Percentiles rank a stretch among this genome's conserved stretches.
phyloP scores from a whole-genome alignment of 2,888 invertebrate genomes.

The Teleiodes luculella region DNA sequence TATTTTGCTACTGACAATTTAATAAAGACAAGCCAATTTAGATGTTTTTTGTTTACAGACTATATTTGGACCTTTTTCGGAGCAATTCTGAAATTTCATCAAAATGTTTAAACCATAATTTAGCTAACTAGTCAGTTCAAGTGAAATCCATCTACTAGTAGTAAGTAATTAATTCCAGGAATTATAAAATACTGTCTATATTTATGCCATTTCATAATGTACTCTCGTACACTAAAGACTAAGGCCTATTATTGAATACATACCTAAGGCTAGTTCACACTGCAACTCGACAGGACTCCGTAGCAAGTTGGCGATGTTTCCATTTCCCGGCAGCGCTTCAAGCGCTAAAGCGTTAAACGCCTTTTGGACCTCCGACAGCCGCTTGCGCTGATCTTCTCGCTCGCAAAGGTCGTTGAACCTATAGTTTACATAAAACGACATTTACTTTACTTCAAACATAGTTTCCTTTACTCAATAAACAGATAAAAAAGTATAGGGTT shows the following conservation, averaged over 20 bases:
- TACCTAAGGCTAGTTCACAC: conserved; percentile 52
- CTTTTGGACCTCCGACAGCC: conserved; percentile 66
- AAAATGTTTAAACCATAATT: no score
- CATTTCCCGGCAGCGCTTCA: conserved; percentile 50
- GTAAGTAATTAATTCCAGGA: no score
- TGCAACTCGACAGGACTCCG: conserved; percentile 66
- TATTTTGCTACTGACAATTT: no score
- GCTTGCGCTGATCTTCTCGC: conserved; percentile 58
- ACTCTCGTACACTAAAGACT: not conserved
- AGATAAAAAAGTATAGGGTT: no score
- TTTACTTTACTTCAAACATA: not conserved
- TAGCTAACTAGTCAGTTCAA: no score
- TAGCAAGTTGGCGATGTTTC: conserved; percentile 51
- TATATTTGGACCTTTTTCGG: no score
- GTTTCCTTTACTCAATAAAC: no score
- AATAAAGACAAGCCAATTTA: no score
- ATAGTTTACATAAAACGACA: not conserved
- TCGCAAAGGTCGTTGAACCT: conserved; percentile 67
- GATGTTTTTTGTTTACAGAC: no score
- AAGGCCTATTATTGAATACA: not conserved
- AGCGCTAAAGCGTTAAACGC: conserved; percentile 59
- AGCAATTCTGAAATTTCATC: no score
- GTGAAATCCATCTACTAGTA: no score
- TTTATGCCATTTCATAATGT: not conserved
- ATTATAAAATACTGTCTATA: no score